These are phyloP conservation scores for Alouatta palliata DNA, from an alignment of 2,113 vertebrate species.

Conservation along the genomic window DNA sequence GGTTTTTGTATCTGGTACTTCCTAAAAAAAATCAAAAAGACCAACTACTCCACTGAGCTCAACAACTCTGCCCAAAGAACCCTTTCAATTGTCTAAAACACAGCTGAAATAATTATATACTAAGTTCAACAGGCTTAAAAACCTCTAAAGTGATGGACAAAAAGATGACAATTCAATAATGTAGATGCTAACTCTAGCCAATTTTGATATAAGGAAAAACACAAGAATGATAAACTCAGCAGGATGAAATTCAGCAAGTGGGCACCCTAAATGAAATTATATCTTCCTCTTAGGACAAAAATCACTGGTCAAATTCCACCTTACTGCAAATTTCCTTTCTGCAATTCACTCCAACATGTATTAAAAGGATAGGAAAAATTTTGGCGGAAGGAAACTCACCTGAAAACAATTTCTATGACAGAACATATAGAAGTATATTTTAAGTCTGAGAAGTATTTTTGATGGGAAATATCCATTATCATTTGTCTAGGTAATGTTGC, in stretches of 20 bases:
- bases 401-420: neutral
- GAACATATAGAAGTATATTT: neutral
- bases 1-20: neutral
- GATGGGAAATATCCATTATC: neutral
- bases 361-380: neutral
- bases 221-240: neutral
- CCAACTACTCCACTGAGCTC: neutral
- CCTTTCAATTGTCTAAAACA: neutral
- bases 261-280: neutral
- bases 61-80: neutral
- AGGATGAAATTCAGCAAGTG: neutral
- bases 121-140: neutral
- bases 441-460: neutral
- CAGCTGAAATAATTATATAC: neutral
- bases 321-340: neutral
- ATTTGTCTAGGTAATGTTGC: neutral
- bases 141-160: neutral
- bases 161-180: neutral
- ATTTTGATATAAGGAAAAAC: neutral
- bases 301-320: neutral
- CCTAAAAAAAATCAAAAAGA: neutral
- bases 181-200: neutral
- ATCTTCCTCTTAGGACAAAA: neutral
- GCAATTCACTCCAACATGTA: neutral
- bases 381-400: neutral